Evolutionary conservation across 2,888 invertebrate species (phyloP).

Genomic region (Tortricodes alternella): DNA sequence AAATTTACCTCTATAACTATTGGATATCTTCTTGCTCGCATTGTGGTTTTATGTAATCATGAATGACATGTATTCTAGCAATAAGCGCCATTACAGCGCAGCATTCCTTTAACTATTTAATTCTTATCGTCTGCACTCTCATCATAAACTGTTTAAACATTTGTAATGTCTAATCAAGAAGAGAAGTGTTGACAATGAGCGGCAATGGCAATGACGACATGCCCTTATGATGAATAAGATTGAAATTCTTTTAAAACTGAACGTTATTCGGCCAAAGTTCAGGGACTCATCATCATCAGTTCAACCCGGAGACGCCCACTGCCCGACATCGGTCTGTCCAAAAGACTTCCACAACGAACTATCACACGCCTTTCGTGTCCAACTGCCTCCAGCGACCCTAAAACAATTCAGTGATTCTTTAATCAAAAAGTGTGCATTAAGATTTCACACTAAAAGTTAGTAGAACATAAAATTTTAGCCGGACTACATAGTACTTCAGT

Average conservation of each 20-base stretch:
- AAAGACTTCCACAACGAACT: too few species aligned
- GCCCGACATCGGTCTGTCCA: too few species aligned
- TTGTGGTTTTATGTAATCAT: constrained; percentile 18
- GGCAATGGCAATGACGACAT: too few species aligned
- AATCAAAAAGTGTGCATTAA: too few species aligned
- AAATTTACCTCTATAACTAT: constrained; percentile 51
- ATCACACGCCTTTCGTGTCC: too few species aligned
- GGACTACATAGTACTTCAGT: too few species aligned
- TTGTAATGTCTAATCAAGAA: constrained; percentile 4
- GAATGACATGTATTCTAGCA: constrained; percentile 4
- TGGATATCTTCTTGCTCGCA: constrained; percentile 10
- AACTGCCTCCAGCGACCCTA: too few species aligned
- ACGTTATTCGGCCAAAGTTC: background rate
- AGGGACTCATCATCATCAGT: too few species aligned
- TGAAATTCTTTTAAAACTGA: background rate
- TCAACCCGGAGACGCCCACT: too few species aligned
- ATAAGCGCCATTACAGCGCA: background rate
- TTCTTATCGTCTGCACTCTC: background rate
- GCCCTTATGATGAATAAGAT: background rate
- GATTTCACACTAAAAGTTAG: too few species aligned
- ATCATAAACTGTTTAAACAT: background rate
- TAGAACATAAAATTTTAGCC: too few species aligned
- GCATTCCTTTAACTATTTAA: background rate
- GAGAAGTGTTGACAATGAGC: background rate
- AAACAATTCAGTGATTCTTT: too few species aligned